A percentile compares a stretch with the other conserved stretches of the same genome.
These are phyloP conservation scores for Condylura cristata DNA, from an alignment of 2,113 vertebrate species.

Conservation along the genomic window DNA sequence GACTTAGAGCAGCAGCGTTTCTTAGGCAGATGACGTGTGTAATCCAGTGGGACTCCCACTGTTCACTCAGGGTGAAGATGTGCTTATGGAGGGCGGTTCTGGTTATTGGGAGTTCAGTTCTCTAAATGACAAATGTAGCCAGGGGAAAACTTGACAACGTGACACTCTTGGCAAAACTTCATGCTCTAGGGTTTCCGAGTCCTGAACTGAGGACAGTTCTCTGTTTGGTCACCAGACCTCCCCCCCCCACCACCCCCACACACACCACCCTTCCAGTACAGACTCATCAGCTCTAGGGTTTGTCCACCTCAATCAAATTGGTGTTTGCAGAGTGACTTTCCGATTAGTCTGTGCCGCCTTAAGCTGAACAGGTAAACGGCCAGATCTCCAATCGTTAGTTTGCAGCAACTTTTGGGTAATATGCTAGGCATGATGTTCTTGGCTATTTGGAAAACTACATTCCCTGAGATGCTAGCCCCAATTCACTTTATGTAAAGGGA, in stretches of 20 bases:
- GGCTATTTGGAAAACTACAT: conserved; percentile 57
- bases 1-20: background rate
- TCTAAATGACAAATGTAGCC: conserved; percentile 20
- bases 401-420: conserved; percentile 25
- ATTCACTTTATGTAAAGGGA: conserved; percentile 45
- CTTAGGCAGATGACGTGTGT: background rate
- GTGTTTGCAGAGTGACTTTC: conserved; percentile 3
- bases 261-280: background rate
- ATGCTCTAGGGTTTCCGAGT: conserved; percentile 17
- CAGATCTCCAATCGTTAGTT: background rate
- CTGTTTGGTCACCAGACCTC: conserved; percentile 1
- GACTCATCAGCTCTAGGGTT: conserved; percentile 54
- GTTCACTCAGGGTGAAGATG: background rate
- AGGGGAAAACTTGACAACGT: conserved; percentile 34
- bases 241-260: no score
- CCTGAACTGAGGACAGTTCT: conserved; percentile 34
- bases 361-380: background rate
- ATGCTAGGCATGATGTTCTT: conserved; percentile 23
- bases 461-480: conserved; percentile 32
- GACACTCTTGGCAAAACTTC: conserved; percentile 43
- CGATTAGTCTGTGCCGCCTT: conserved; percentile 30
- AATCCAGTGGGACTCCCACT: background rate
- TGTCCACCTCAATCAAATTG: conserved; percentile 30
- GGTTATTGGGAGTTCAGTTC: background rate
- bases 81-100: background rate